These are phyloP conservation scores for Thymelicus lineola DNA, from an alignment of 2,888 invertebrate genomes.

Conservation along the genomic window DNA sequence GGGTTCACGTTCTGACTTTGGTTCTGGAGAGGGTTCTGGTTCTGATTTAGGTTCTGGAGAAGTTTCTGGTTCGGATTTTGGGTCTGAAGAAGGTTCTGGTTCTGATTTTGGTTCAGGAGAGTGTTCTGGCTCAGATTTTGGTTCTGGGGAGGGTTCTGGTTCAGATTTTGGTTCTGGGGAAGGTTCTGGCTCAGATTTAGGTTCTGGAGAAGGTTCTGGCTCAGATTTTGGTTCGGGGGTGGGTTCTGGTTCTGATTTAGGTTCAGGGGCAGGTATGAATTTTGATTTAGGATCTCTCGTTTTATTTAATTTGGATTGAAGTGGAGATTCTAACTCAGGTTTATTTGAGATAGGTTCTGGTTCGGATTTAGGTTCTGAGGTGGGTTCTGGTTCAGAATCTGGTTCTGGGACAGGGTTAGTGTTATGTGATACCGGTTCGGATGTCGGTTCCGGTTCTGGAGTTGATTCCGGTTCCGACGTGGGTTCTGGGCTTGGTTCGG, in stretches of 20 bases:
- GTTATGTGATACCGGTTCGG: constrained; percentile 71
- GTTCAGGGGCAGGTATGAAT: constrained; percentile 59
- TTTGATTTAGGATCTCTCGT: constrained; percentile 53
- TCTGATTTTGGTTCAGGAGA: constrained; percentile 65
- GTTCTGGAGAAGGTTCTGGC: constrained; percentile 70
- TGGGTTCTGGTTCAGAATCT: constrained; percentile 69
- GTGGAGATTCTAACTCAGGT: constrained; percentile 56
- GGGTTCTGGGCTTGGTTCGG: constrained; percentile 62
- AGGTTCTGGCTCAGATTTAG: constrained; percentile 76
- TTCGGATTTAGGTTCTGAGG: constrained; percentile 62
- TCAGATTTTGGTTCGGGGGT: constrained; percentile 63
- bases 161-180: constrained; percentile 71
- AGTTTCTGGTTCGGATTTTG: constrained; percentile 57
- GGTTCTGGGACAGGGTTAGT: constrained; percentile 64
- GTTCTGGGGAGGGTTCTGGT: constrained; percentile 63
- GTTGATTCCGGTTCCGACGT: constrained; percentile 58
- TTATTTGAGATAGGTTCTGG: constrained; percentile 52
- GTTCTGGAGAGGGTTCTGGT: constrained; percentile 62
- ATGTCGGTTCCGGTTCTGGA: constrained; percentile 70
- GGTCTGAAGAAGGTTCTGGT: constrained; percentile 63
- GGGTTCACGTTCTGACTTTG: constrained; percentile 62
- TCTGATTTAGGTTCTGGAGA: constrained; percentile 65
- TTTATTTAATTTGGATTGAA: constrained; percentile 60
- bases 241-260: constrained; percentile 62
- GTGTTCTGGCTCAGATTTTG: constrained; percentile 57